These are phyloP conservation scores for Leptopilina drosophilae DNA, from an alignment of 2,888 invertebrate species.

Conservation along the genomic window DNA sequence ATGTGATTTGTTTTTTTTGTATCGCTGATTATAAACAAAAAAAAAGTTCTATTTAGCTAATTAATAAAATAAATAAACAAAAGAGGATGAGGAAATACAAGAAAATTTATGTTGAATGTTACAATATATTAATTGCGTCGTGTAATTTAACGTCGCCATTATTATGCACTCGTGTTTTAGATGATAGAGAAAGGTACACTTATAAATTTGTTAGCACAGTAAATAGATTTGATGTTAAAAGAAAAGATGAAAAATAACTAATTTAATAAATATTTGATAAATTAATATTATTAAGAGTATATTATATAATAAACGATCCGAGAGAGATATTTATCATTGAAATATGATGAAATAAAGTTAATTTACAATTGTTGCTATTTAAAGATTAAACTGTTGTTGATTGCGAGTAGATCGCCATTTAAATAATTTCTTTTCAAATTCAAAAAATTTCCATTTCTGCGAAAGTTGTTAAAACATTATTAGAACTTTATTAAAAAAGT, in stretches of 20 bases:
- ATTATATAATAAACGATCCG: conserved; percentile 9
- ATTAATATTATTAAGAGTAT: conserved; percentile 19
- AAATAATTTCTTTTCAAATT: too few relatives aligned
- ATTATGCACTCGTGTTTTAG: conserved; percentile 63
- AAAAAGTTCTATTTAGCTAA: conserved; percentile 58
- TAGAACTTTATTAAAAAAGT: too few relatives aligned
- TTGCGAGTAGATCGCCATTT: not conserved
- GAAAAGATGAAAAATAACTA: too few relatives aligned
- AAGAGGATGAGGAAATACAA: conserved; percentile 25
- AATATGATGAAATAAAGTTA: conserved; percentile 35
- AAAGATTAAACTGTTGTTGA: conserved; percentile 53
- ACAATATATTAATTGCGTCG: conserved; percentile 56
- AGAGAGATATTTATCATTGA: conserved; percentile 33
- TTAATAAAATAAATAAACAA: conserved; percentile 23
- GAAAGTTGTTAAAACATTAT: too few relatives aligned
- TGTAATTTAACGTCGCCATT: conserved; percentile 58
- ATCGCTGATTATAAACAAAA: conserved; percentile 58
- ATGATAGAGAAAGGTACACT: conserved; percentile 49
- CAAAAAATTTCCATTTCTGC: too few relatives aligned
- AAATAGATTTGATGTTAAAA: conserved; percentile 58
- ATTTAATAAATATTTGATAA: conserved; percentile 37
- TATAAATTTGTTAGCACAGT: conserved; percentile 50
- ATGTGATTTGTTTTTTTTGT: conserved; percentile 64
- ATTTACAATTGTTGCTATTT: conserved; percentile 60
- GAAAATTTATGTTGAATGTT: conserved; percentile 62